phyloP scores from a whole-genome alignment of 2,888 invertebrate species.

The Drosophila kanekoi region DNA sequence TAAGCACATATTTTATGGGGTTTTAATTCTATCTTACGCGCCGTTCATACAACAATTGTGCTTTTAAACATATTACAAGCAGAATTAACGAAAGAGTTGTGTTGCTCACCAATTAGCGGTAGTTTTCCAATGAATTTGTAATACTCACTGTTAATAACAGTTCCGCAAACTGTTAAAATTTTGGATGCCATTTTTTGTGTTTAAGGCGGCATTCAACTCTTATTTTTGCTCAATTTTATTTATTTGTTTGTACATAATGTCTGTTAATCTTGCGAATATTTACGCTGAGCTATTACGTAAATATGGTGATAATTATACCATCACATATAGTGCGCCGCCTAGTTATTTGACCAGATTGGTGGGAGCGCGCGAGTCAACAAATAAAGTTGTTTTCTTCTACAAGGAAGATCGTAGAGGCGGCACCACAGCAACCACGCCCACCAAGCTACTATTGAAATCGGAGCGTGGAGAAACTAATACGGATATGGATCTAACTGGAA shows the following conservation, averaged over 20 bases:
- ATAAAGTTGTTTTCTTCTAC: slow-evolving; percentile 75
- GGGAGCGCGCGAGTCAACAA: slow-evolving; percentile 58
- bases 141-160: slow-evolving; percentile 25
- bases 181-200: slow-evolving; percentile 17
- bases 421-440: slow-evolving; percentile 34
- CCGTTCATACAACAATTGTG: too few species aligned
- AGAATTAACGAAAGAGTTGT: background rate
- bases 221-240: background rate
- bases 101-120: background rate
- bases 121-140: background rate
- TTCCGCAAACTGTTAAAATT: slow-evolving; percentile 32
- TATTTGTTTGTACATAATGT: slow-evolving; percentile 51
- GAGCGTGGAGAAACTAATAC: slow-evolving; percentile 29
- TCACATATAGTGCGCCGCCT: slow-evolving; percentile 69
- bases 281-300: slow-evolving; percentile 78
- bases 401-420: slow-evolving; percentile 56
- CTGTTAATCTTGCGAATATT: slow-evolving; percentile 79
- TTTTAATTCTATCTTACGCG: too few species aligned
- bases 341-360: slow-evolving; percentile 72
- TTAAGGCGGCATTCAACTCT: background rate
- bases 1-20: background rate
- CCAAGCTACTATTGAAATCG: slow-evolving; percentile 19
- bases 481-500: slow-evolving; percentile 82
- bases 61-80: too few species aligned
- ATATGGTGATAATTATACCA: slow-evolving; percentile 69